phyloP scores from a whole-genome alignment of 2,113 vertebrate genomes.

The Clarias macrocephalus region DNA sequence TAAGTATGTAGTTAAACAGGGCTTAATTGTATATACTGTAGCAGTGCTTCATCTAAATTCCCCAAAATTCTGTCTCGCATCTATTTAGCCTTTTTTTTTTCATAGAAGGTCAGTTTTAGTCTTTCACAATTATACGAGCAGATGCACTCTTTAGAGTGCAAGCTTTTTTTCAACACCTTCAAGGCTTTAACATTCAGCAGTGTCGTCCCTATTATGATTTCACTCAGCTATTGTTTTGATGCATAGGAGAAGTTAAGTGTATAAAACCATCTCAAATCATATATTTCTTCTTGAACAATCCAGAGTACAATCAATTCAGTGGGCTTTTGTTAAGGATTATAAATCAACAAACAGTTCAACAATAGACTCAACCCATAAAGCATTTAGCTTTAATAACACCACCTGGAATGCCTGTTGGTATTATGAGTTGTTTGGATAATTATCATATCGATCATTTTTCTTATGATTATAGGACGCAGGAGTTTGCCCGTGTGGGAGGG shows the following conservation, averaged over 20 bases:
- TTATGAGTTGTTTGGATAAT: neutral
- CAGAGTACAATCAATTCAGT: neutral
- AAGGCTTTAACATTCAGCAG: neutral
- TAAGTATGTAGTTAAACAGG: neutral
- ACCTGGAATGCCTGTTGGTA: neutral
- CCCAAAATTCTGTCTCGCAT: neutral
- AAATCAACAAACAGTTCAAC: neutral
- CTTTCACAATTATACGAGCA: neutral
- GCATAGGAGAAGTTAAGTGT: neutral
- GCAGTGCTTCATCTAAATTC: neutral
- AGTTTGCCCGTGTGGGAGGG: neutral
- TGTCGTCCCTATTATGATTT: neutral
- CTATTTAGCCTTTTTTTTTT: neutral
- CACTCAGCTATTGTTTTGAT: neutral
- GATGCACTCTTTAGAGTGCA: neutral
- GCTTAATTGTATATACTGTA: neutral
- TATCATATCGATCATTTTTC: neutral
- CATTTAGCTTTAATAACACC: neutral
- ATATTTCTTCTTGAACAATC: neutral
- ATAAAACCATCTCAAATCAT: neutral
- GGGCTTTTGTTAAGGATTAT: neutral
- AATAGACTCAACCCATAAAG: neutral
- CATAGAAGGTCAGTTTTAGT: neutral
- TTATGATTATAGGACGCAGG: neutral
- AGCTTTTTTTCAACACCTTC: neutral